phyloP scores from a whole-genome alignment of 2,113 vertebrate genomes.

The Chaenogobius annularis region DNA sequence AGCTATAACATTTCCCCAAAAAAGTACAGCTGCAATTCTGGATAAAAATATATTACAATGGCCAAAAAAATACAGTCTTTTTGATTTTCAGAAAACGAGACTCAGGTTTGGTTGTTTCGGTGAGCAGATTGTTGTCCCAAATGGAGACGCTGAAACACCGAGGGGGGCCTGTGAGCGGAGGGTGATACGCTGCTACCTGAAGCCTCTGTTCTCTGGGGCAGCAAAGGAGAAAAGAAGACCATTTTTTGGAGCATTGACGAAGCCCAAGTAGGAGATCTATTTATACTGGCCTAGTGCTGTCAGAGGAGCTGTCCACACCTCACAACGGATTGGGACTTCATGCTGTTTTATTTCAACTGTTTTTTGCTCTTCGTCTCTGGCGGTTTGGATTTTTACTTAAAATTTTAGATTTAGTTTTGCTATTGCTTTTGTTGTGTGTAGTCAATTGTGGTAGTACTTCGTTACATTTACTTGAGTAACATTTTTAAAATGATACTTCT shows the following conservation, averaged over 20 bases:
- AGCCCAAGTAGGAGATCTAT: slow-evolving; percentile 71
- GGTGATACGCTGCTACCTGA: slow-evolving; percentile 60
- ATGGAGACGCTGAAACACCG: no score
- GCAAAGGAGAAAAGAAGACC: slow-evolving; percentile 45
- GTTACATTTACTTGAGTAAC: no score
- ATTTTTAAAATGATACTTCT: no score
- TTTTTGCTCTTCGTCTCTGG: slow-evolving; percentile 49
- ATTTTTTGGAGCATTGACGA: slow-evolving; percentile 62
- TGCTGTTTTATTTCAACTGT: slow-evolving; percentile 63
- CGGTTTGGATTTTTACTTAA: slow-evolving; percentile 43
- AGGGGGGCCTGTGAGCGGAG: no score
- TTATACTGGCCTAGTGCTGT: slow-evolving; percentile 72
- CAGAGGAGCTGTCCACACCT: slow-evolving; percentile 69
- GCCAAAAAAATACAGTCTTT: neutral
- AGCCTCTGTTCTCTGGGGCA: slow-evolving; percentile 52
- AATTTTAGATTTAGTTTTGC: slow-evolving; percentile 12
- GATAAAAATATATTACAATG: no score
- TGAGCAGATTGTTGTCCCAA: slow-evolving; percentile 48
- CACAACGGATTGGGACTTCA: slow-evolving; percentile 61
- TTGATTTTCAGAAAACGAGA: neutral
- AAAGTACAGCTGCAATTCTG: no score
- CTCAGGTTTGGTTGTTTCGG: slow-evolving; percentile 8
- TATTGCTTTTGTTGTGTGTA: neutral
- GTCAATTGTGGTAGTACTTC: no score
- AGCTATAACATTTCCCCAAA: no score